Conservation (phyloP, 2,113 vertebrate genomes). For the Centropus bengalensis region DNA sequence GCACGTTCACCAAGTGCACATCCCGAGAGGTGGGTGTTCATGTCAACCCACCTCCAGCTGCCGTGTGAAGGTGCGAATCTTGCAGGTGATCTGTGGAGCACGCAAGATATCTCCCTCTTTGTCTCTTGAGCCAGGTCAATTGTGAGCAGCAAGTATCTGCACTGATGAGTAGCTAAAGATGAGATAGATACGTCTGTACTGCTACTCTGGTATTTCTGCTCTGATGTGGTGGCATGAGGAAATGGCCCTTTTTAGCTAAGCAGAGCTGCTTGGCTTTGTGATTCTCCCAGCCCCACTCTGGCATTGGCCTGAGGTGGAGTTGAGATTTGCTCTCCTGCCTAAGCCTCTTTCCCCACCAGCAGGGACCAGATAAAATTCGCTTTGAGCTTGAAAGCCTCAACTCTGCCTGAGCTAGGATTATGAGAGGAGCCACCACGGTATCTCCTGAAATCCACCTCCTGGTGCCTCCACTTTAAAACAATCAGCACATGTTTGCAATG, state of each 20-base stretch:
- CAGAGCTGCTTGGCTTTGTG: background rate
- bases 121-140: background rate
- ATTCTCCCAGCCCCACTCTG: background rate
- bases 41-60: background rate
- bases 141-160: accelerated
- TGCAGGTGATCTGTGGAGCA: background rate
- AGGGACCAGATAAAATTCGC: conserved; percentile 55
- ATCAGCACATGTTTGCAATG: conserved; percentile 76
- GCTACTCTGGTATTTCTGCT: background rate
- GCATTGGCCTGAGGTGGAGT: background rate
- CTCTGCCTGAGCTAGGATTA: conserved; percentile 63
- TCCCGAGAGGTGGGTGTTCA: background rate
- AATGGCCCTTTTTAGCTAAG: background rate
- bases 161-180: background rate
- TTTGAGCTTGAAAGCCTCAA: conserved; percentile 53
- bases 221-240: background rate
- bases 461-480: conserved; percentile 68
- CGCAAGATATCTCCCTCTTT: background rate
- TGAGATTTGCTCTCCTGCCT: conserved; percentile 13
- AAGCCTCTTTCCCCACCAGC: conserved; percentile 20
- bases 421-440: conserved; percentile 39
- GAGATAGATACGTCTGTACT: background rate
- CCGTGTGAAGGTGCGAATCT: background rate
- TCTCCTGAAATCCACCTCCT: conserved; percentile 74
- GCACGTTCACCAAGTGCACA: too few relatives aligned